A percentile compares a stretch with the other conserved stretches of the same genome.
Conservation (phyloP, 2,888 invertebrate species). For the Campopleginae sp. region DNA sequence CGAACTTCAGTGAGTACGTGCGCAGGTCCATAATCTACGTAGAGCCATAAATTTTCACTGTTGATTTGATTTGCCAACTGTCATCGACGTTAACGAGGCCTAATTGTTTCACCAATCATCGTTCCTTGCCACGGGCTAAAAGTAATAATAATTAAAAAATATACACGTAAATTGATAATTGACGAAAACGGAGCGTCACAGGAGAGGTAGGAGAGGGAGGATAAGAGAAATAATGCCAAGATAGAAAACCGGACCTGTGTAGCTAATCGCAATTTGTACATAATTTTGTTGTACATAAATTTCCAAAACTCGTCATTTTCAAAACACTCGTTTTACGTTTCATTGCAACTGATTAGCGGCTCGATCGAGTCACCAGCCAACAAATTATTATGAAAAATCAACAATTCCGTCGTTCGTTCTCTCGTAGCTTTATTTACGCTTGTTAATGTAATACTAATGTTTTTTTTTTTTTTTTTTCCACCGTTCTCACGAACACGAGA, state of each 20-base stretch:
- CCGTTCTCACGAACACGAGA: conserved; percentile 17
- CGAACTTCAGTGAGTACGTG: background rate
- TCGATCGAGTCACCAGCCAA: background rate
- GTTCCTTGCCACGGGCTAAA: conserved; percentile 66
- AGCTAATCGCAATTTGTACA: conserved; percentile 75
- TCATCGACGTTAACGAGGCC: conserved; percentile 53
- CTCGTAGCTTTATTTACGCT: conserved; percentile 53
- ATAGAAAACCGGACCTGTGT: conserved; percentile 72
- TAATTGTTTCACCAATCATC: conserved; percentile 60
- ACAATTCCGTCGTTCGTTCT: conserved; percentile 23
- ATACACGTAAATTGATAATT: conserved; percentile 54
- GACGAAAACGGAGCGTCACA: background rate
- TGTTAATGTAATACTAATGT: conserved; percentile 57
- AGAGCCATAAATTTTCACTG: background rate
- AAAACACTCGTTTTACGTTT: conserved; percentile 68
- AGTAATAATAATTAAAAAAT: conserved; percentile 65
- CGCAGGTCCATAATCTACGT: conserved; percentile 41
- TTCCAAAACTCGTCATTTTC: conserved; percentile 72
- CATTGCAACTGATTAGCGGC: conserved; percentile 15
- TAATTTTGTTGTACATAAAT: conserved; percentile 75
- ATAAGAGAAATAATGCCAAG: conserved; percentile 69
- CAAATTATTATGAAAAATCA: conserved; percentile 13
- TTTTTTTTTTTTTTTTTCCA: conserved; percentile 14
- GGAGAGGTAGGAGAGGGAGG: conserved; percentile 35
- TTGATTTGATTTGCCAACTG: background rate